Base-by-base conservation (phyloP, 2,797 vertebrate species). In the Pseudopleuronectes americanus region DNA sequence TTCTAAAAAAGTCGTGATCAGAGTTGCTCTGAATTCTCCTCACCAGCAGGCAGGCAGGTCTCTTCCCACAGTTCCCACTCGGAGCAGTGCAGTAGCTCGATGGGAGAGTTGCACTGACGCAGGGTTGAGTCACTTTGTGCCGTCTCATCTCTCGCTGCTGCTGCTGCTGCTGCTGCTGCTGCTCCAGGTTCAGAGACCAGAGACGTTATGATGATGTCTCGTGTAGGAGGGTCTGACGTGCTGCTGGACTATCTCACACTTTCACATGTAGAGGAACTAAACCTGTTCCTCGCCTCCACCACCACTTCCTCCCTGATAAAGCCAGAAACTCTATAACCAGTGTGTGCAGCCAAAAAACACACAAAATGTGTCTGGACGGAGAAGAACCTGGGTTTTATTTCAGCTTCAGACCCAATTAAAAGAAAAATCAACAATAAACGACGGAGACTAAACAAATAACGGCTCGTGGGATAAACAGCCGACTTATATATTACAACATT, bases 71-170 rank as follows among this genome's bases (percentile, higher is more conserved):
- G 66, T 60, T 60, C 86, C 85, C 86, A 90, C 84, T 86, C 64
- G 76, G 77, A 92, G 91, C 89, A 90, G 87, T 84, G 54, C 64
- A 71, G 68, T 52, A 57, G 77, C 71, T 78, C 28, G 74, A 84
- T 81, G 74, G 76, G 47, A 70, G 76, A 76, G 75, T 19, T 19
- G 62, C 38, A 71, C 64, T 89, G 88, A 91, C 85, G 83, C 89
- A 90, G 86, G 79, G 79, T 69, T 92, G 89, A 91, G 84, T 92
- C 88, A 93, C 73, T 41, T 79, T 26, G 8, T 64, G 51, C 48
- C 52, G 57, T 53, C 53, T 53, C 58, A 19, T 65, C 64, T 64
- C 77, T 69, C 61, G 24, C 57, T 64, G 64, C 71, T 28, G n/a
- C 73, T 79, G n/a, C n/a, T n/a, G n/a, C n/a, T n/a, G n/a, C n/a